Evolutionary conservation across 37 sponge, comb jelly and placozoan species (phyloP), one percentile per base, ranked within the genome.

Genomic region (Oscarella lobularis): DNA sequence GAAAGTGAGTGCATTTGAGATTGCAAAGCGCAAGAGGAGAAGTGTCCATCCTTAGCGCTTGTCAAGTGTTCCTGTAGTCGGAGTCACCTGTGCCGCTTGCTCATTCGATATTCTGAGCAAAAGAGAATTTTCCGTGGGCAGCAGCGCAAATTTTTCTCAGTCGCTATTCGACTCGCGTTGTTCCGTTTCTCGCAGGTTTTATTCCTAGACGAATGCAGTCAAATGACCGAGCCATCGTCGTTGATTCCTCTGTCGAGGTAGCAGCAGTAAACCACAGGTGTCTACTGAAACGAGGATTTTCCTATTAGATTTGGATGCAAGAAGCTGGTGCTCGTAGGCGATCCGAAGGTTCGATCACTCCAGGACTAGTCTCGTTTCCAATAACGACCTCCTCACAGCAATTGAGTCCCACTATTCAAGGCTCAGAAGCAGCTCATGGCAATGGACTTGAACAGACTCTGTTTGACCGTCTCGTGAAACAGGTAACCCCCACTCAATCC

Each of bases 371-470:
- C 14, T 48, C 27, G 37, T 31, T n/a, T 14, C 14, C 27, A 70
- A 9, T 70, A 9, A 70, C 27, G 73, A 35, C 32, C 27, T 70
- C 27, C 36, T 29, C 14, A 48, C 60, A 48, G 60, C 73, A 70
- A 76, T 76, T 73, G 20, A 30, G 20, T 74, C 76, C 78, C 5
- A 75, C 80, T 6, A 75, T 78, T 75, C 75, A 75, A 30, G 80
- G 80, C 3, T 75, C 75, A 37, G 80, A 75, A 34, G 6, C 38
- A 4, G 31, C 39, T 2, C 75, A 79, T 29, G 39, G 76, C 9
- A 20, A 6, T n/a, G 80, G 80, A 27, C 40, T 79, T 27, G 80
- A 79, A 36, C 80, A 79, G 75, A 79, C 80, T 31, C 6, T 79
- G 33, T 79, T 79, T 76, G 80, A 79, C 14, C 69, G 80, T 3